Evolutionary conservation across 1,140 invertebrate genomes (phyloP), one percentile per base, ranked within the genome.

Genomic region (Caenorhabditis brenneri): DNA sequence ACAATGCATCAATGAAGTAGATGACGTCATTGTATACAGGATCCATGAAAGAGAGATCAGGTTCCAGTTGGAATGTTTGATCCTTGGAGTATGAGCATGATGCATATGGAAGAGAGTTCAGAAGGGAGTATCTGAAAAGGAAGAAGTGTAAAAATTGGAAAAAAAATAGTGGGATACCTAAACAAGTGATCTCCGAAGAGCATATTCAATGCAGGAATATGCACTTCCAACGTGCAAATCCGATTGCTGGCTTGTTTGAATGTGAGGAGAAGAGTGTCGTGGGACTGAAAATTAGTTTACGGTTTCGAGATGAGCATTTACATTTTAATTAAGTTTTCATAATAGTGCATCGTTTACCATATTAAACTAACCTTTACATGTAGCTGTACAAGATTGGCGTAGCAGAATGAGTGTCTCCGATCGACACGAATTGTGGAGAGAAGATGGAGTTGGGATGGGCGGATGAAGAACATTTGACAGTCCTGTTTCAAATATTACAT

Each of bases 131-230:
- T 39, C 82, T 83, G 39, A n/a, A 51, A 51, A n/a, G 6, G 12
- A 51, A n/a, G 15, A 19, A 51, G 15, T 51, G 15, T n/a, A 46
- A 6, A 16, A 33, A 69, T 29, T 2, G 19, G n/a, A 29, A 69
- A 15, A 19, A 1, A 16, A 69, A 16, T 12, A 24, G 10, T 24
- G 27, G 19, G 10, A 1, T 39, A 81, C 82, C 82, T 79, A 49
- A 83, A 83, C 5, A 83, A 36, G 55, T 83, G 82, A 79, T 83
- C 82, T 33, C 82, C 82, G 39, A 83, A 83, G 12, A 83, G 49
- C 74, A 83, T 83, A n/a, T 83, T 51, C 15, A 51, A 31, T 36
- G 69, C 36, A 10, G 82, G 82, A 55, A 83, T 83, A 22, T 83
- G 82, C 7, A 83, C 58, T 83, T 83, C 82, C 10, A 83, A 16